A percentile compares a stretch with the other conserved stretches of the same genome.
Conservation (phyloP, 2,113 vertebrate species). For the Callocephalon fimbriatum region DNA sequence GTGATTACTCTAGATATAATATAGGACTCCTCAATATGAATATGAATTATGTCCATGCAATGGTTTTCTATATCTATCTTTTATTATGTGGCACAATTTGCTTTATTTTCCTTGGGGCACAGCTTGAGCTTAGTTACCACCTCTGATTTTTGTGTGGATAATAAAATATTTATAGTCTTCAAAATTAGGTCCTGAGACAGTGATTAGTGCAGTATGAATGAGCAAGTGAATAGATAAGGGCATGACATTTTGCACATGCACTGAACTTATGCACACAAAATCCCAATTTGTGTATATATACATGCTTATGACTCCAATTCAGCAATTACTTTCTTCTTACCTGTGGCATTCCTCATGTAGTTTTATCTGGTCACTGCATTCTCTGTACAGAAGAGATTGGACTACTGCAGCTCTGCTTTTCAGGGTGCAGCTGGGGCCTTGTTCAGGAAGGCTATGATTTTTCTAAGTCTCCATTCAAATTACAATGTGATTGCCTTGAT, state of each 20-base stretch:
- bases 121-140: conserved; percentile 62
- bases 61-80: conserved; percentile 48
- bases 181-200: conserved; percentile 55
- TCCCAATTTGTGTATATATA: background rate
- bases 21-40: conserved; percentile 23
- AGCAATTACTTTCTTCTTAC: conserved; percentile 6
- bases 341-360: background rate
- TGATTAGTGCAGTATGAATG: conserved; percentile 45
- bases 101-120: conserved; percentile 60
- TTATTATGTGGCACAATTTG: conserved; percentile 51
- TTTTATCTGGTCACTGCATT: background rate
- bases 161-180: conserved; percentile 67
- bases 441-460: background rate
- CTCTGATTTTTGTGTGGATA: conserved; percentile 71
- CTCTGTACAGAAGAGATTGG: background rate
- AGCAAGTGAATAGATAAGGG: conserved; percentile 37
- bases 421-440: background rate
- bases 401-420: background rate
- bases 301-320: background rate
- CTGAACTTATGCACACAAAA: background rate
- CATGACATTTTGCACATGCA: conserved; percentile 36
- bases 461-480: background rate
- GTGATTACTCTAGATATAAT: conserved; percentile 29
- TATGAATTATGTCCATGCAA: conserved; percentile 53
- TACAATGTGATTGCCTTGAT: background rate